Conservation (phyloP, 1,140 invertebrate species). For the Drosophila micromelanica region DNA sequence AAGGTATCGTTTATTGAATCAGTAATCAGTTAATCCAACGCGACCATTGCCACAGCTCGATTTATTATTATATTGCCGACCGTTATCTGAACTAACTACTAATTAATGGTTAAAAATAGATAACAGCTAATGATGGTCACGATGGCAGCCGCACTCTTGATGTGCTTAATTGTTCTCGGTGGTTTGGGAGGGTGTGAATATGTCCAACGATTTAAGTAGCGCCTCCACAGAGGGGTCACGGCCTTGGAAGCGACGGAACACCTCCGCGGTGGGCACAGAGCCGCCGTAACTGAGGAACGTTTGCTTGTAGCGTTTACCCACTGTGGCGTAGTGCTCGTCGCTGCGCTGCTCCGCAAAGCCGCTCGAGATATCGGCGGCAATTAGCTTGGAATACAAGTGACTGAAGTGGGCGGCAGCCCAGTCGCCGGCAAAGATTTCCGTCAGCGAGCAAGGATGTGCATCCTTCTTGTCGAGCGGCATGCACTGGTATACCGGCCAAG, state of each 20-base stretch:
- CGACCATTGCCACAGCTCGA: not conserved
- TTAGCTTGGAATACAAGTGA: conserved; percentile 92
- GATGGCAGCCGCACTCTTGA: conserved; percentile 14
- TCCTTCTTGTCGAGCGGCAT: conserved; percentile 91
- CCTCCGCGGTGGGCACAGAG: conserved; percentile 90
- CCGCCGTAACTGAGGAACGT: conserved; percentile 95
- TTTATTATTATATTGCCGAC: conserved; percentile 28
- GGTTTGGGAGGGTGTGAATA: conserved; percentile 69
- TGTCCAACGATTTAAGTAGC: conserved; percentile 86
- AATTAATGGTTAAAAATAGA: conserved; percentile 40
- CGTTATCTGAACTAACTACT: conserved; percentile 24
- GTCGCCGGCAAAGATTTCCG: conserved; percentile 89
- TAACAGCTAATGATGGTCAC: conserved; percentile 30
- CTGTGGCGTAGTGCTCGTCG: conserved; percentile 85
- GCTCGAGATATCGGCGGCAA: conserved; percentile 95
- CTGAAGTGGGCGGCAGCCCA: conserved; percentile 92
- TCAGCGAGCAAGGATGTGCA: conserved; percentile 91
- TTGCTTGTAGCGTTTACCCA: conserved; percentile 91
- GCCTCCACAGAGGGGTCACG: conserved; percentile 94
- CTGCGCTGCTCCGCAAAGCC: conserved; percentile 90
- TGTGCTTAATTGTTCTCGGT: conserved; percentile 60
- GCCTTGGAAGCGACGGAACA: conserved; percentile 95
- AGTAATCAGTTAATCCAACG: conserved; percentile 23
- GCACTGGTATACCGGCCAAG: conserved; percentile 92
- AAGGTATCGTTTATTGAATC: conserved; percentile 27